Evolutionary conservation across 2,113 vertebrate species (phyloP), one percentile per base, ranked within the genome.

Genomic region (Peromyscus polionotus): DNA sequence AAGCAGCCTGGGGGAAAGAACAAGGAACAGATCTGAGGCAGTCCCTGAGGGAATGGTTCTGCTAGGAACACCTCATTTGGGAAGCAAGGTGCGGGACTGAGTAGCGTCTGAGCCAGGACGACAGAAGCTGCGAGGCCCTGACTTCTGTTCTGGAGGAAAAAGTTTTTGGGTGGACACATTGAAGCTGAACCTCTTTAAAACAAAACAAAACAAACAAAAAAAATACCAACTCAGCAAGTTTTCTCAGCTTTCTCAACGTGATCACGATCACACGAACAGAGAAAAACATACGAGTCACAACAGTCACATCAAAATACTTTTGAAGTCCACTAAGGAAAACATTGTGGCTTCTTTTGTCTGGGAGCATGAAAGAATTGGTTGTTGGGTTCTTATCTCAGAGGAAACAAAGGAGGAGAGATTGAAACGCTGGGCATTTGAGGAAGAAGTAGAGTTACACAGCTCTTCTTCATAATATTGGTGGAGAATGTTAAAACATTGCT

Each of bases 201-300:
- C 7, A 16, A 79, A 68, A 33, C 28, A 33, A 67, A 11, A 11
- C 22, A 94, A 83, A 80, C 13, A 26, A 84, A 45, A 96, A 93
- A 97, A 94, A 95, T 68, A 16, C 81, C 94, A 95, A 17, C 68
- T 73, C 33, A 87, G 68, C 39, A 83, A 87, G 42, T 95, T 91
- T 97, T 95, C 92, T 97, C 84, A 94, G 90, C 67, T 91, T 72
- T 97, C 83, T 77, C 76, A 91, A 95, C 54, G 33, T 87, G 89
- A 92, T 93, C 87, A 68, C 92, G 67, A 68, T 93, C 12, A 1
- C 54, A 92, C 1, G 77, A 90, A 76, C 45, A 88, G 75, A 95
- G 42, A 42, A 95, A 97, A 94, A 83, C 81, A 94, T 36, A 88
- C n/a, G n/a, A 80, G 36, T 94, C 91, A n/a, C 59, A 88, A 88